Base-by-base conservation (phyloP, 2,113 vertebrate genomes). In the Dunckerocampus dactyliophorus region DNA sequence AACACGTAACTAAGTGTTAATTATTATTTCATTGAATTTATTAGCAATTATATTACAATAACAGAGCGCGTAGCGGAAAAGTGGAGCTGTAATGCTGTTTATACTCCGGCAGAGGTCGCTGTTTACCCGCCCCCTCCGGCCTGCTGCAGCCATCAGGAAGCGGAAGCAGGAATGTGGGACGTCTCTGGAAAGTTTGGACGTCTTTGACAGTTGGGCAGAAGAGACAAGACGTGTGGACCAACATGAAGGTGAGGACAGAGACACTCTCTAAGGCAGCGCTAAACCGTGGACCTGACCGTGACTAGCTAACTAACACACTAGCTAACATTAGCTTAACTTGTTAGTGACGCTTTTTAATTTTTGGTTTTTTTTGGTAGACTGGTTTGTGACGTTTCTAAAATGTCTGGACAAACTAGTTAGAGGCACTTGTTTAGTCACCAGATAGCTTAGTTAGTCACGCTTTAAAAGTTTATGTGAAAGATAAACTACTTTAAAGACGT, bases 161-260 rank as follows among this genome's bases (percentile, higher is more conserved):
- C 85, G 85, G 85, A 87, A 87, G 85, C 73, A 73, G 85, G 85
- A 83, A 83, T 83, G 72, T 67, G 65, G 75, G 78, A 69, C 34
- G 68, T 72, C 11, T 79, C 64, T 78, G 67, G 76, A 72, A 82
- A 87, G 68, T 86, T 86, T 84, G 74, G 71, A 59, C 59, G 55
- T 75, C 73, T 34, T 7, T 67, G 71, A 74, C 74, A 76, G 57
- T 69, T 73, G 14, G 51, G 47, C 24, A 71, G 20, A 53, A n/a
- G 16, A 56, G 61, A 53, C 59, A 9, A 56, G 21, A 47, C 59
- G 54, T 2, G 67, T 24, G 66, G 61, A 63, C 21, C 2, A 67
- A 70, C 61, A 83, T 84, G 83, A 71, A 51, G 80, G 85, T 85
- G 34, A 56, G 54, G 54, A 42, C n/a, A 56, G 54, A 19, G 19